Conservation (phyloP, 2,888 invertebrate genomes). For the Drosophila quasianomalipes region DNA sequence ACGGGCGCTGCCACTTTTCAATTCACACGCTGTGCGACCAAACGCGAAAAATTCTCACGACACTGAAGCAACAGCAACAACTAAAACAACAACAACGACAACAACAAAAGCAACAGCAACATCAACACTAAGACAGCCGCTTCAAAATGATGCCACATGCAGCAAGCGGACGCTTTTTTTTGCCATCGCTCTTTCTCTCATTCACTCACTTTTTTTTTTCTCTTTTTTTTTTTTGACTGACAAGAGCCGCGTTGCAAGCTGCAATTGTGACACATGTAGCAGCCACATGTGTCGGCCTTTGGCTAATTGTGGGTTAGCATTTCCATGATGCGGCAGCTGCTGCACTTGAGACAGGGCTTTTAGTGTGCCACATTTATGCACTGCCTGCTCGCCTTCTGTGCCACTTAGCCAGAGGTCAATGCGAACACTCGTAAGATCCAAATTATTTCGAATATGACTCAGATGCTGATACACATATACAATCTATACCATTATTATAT, state of each 20-base stretch:
- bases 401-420: constrained; percentile 60
- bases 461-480: neutral
- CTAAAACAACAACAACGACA: constrained; percentile 33
- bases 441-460: constrained; percentile 15
- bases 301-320: constrained; percentile 76
- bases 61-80: constrained; percentile 74
- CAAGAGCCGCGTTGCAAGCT: constrained; percentile 49
- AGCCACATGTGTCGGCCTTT: constrained; percentile 61
- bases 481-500: neutral
- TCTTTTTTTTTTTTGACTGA: constrained; percentile 44
- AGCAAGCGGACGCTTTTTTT: constrained; percentile 41
- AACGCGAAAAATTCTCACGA: constrained; percentile 83
- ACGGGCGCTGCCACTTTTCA: constrained; percentile 54
- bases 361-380: constrained; percentile 46
- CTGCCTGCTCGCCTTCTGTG: constrained; percentile 25
- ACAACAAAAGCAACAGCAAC: constrained; percentile 28
- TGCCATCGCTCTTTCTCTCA: constrained; percentile 23
- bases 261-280: constrained; percentile 62
- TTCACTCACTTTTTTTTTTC: constrained; percentile 58
- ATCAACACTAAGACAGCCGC: constrained; percentile 55
- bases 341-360: constrained; percentile 29
- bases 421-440: neutral
- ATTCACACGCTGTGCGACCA: constrained; percentile 83
- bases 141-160: constrained; percentile 67
- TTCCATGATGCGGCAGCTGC: constrained; percentile 26